Conservation (phyloP, 2,113 vertebrate genomes). For the Paralichthys olivaceus region DNA sequence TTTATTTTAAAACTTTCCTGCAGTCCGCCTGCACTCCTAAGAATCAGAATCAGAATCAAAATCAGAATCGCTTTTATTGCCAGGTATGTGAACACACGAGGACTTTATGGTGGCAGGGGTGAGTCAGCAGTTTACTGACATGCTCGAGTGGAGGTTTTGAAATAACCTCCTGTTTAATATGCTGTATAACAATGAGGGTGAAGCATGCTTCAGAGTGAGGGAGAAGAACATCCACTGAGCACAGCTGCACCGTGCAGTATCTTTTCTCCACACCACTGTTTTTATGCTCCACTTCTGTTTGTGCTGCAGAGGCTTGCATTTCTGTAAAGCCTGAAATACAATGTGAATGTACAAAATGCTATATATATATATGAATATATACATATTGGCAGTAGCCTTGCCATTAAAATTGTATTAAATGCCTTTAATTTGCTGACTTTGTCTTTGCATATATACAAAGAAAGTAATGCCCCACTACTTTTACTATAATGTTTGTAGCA, state of each 20-base stretch:
- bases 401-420: neutral
- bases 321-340: neutral
- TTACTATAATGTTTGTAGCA: neutral
- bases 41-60: too few species aligned
- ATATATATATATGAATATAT: neutral
- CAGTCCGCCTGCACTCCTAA: too few species aligned
- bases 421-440: neutral
- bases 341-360: neutral
- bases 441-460: neutral
- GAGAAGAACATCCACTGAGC: neutral
- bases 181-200: neutral
- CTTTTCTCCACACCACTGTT: neutral
- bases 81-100: too few species aligned
- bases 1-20: too few species aligned
- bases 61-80: too few species aligned
- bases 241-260: neutral
- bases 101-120: too few species aligned
- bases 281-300: neutral
- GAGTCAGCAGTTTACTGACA: too few species aligned
- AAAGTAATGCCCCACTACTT: neutral
- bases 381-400: neutral
- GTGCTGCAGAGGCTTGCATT: neutral
- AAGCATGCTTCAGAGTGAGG: neutral
- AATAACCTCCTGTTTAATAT: neutral
- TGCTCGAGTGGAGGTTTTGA: neutral